These are phyloP conservation scores for Sceloporus undulatus DNA, from an alignment of 2,113 vertebrate species.

Conservation along the genomic window DNA sequence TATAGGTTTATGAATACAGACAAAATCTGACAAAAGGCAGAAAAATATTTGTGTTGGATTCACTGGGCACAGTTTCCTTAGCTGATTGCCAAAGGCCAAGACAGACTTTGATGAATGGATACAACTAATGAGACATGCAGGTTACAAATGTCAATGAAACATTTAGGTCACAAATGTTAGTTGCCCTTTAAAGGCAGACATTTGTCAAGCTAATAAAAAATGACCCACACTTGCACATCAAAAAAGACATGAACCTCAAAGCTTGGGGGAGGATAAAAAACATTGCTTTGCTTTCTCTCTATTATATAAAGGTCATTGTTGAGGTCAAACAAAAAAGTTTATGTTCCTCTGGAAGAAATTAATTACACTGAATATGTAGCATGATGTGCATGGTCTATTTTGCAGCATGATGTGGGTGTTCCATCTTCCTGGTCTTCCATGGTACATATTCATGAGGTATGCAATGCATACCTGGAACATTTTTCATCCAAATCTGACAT, in stretches of 20 bases:
- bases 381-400: too few species aligned
- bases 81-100: conserved; percentile 41
- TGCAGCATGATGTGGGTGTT: neutral
- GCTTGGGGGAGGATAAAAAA: neutral
- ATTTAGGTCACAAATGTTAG: neutral
- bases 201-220: neutral
- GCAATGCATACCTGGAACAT: neutral
- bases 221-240: neutral
- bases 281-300: conserved; percentile 13
- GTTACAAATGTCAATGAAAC: conserved; percentile 27
- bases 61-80: conserved; percentile 38
- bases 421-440: neutral
- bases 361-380: neutral
- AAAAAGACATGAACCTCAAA: conserved; percentile 14
- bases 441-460: neutral
- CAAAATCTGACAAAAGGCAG: conserved; percentile 28
- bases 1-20: conserved; percentile 4
- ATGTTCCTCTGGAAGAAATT: too few species aligned
- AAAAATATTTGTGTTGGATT: neutral
- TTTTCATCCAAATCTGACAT: neutral
- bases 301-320: conserved; percentile 11
- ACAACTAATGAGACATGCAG: conserved; percentile 20
- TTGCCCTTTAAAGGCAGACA: neutral
- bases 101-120: conserved; percentile 29
- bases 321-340: neutral